Base-by-base conservation (phyloP, 2,888 invertebrate species). In the Acronicta leporina region DNA sequence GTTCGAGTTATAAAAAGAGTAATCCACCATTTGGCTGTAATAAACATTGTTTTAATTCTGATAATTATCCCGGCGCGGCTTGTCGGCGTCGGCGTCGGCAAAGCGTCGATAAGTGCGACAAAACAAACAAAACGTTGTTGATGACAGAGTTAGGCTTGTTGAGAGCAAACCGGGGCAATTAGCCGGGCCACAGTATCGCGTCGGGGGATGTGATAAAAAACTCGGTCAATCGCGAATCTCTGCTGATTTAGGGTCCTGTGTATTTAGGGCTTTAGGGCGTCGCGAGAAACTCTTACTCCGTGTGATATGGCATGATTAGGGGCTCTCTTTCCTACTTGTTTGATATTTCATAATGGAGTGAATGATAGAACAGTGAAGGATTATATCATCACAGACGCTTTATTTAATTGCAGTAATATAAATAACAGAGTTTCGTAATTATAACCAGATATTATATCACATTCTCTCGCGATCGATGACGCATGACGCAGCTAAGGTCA, bases 121-220 rank as follows among this genome's bases (percentile, higher is more conserved):
- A 81, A 78, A 78, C 80, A 85, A 85, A 85, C 80, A 83, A 75
- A 78, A 78, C 72, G 64, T 60, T 68, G 74, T 68, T 73, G 76
- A 74, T 75, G 77, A 71, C 73, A 58, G 77, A 81, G 80, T 82
- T 80, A 61, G 68, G 73, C 75, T 80, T 80, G 76, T 77, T 65
- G 69, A 73, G 73, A 77, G 73, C 76, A 77, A 82, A 81, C 77
- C 77, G 67, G 74, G 74, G 63, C 84, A 84, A 84, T 84, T 82
- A 85, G 75, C 65, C 50, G 64, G 53, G 63, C 68, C 73, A 66
- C 63, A 63, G 73, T 64, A 59, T 67, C 60, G 57, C 51, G 63
- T 14, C 42, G 43, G 41, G 56, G 60, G 78, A 77, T 64, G 50
- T 61, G 53, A 74, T 60, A 73, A 75, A 68, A 67, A 67, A 77